Evolutionary conservation across 2,797 vertebrate genomes (phyloP), one percentile per base, ranked within the genome.

Genomic region (Orestias chungarensis): DNA sequence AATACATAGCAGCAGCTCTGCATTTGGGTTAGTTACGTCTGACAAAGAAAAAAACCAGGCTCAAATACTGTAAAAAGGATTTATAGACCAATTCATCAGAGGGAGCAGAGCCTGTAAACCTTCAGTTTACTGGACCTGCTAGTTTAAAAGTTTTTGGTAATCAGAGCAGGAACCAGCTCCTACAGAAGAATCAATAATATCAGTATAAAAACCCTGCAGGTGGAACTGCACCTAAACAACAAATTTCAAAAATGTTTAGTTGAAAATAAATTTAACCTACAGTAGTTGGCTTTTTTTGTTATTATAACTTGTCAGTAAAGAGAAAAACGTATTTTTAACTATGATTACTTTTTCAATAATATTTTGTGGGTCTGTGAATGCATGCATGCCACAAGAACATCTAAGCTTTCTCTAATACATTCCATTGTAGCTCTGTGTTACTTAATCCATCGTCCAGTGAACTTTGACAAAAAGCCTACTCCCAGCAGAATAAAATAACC

Each of bases 41-140:
- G 40, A 70, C 49, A 12, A 68, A 71, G 67, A 64, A 31, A 29
- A 46, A 59, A 54, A 54, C 4, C 40, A 43, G 12, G 57, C 68
- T 25, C 29, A 77, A 74, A 68, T 62, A 14, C 23, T 42, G 38
- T 74, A 62, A 73, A 27, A 8, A 17, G 31, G 47, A 25, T 70
- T 70, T 72, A n/a, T 1, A 18, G 15, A 40, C 3, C 20, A 64
- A 57, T 75, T 46, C 38, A 70, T 76, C 23, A 59, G 2, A 4
- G 1, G 10, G 6, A 35, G 33, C 27, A 14, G 9, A 40, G 25
- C 4, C 7, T 15, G 29, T 49, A 52, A 17, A 0, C 10, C 68
- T 43, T 3, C 69, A n/a, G 70, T 29, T 2, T 29, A 8, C 17
- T 40, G 11, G 14, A 54, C 12, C n/a, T 68, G 29, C 0, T n/a